These are phyloP conservation scores for Phodopus roborovskii DNA, from an alignment of 2,113 vertebrate genomes.

Conservation along the genomic window DNA sequence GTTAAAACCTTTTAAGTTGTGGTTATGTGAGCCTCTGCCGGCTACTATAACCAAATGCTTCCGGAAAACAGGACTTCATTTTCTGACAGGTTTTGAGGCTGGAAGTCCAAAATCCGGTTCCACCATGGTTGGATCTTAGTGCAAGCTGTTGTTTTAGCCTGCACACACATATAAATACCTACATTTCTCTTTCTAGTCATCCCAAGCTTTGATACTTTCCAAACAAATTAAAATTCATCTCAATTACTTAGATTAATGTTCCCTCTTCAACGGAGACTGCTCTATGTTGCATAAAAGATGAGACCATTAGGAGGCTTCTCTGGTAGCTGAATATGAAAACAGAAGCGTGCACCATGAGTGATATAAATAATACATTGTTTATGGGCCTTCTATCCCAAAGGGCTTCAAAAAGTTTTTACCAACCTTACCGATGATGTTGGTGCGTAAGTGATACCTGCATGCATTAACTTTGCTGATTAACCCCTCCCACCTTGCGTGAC, in stretches of 20 bases:
- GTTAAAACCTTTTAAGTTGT: neutral
- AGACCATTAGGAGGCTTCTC: conserved; percentile 67
- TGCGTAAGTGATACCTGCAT: neutral
- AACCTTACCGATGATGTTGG: conserved; percentile 58
- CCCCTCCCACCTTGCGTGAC: neutral
- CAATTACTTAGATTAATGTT: conserved; percentile 75
- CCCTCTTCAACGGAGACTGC: conserved; percentile 7
- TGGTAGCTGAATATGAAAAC: conserved; percentile 57
- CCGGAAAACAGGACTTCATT: neutral
- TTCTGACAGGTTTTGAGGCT: neutral
- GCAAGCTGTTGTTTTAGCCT: neutral
- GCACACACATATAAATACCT: neutral
- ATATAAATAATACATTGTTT: conserved; percentile 78
- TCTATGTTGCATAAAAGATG: conserved; percentile 68
- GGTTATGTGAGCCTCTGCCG: neutral
- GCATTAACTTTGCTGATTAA: conserved; percentile 49
- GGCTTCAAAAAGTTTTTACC: conserved; percentile 73
- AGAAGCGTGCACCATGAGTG: neutral
- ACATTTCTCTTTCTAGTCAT: conserved; percentile 25
- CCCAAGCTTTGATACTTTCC: conserved; percentile 50
- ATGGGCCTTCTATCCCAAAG: conserved; percentile 60
- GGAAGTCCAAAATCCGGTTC: neutral
- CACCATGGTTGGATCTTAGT: neutral
- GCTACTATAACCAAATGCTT: neutral
- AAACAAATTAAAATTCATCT: conserved; percentile 75